phyloP scores from a whole-genome alignment of 2,113 vertebrate species.

The Macrotus californicus region DNA sequence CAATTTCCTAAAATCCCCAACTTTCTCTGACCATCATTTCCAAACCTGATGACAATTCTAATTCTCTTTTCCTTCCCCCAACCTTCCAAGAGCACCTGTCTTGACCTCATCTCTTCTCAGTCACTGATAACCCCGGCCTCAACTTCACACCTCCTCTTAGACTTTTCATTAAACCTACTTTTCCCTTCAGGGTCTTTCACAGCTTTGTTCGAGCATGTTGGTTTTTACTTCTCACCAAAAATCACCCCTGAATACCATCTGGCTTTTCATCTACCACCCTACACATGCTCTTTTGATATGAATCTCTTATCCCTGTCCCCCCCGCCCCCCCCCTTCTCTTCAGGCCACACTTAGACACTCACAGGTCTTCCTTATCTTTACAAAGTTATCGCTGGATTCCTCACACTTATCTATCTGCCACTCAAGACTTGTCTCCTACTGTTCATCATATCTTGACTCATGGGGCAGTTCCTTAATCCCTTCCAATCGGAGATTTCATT shows the following conservation, averaged over 20 bases:
- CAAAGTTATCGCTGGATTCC: not conserved
- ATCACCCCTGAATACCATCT: not conserved
- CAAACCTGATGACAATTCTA: constrained; percentile 24
- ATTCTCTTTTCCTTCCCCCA: not conserved
- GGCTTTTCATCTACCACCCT: not conserved
- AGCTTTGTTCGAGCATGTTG: not conserved
- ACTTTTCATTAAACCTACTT: not conserved
- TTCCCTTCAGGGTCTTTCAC: not conserved
- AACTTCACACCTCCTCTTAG: not conserved
- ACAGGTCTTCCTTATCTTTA: not conserved
- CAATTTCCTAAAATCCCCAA: not conserved
- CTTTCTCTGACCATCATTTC: not conserved
- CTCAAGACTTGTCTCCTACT: not conserved
- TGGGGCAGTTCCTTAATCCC: not conserved
- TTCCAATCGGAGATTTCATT: not conserved
- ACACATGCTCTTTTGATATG: not conserved
- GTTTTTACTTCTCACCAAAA: not conserved
- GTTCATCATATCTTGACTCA: not conserved
- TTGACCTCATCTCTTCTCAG: not conserved
- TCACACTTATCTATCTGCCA: not conserved
- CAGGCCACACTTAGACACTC: not conserved
- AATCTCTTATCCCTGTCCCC: not conserved
- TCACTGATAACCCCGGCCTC: constrained; percentile 24
- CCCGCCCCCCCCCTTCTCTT: not conserved
- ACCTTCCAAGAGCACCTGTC: not conserved